These are phyloP conservation scores for Andrena hattorfiana DNA, from an alignment of 2,888 invertebrate species.

Conservation along the genomic window DNA sequence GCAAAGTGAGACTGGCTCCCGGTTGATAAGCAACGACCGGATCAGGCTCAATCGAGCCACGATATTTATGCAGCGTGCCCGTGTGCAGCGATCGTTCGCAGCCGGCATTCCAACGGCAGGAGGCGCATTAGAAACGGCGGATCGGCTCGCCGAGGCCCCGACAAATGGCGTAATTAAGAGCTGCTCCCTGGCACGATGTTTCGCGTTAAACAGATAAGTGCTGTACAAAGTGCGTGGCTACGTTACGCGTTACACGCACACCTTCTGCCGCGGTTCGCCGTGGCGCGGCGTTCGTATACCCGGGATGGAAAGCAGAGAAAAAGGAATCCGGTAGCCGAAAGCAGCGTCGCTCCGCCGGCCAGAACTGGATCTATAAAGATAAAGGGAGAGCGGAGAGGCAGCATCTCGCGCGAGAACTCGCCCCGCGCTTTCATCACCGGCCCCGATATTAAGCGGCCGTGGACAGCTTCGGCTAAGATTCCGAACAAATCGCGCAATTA, in stretches of 20 bases:
- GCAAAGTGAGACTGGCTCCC: constrained; percentile 28
- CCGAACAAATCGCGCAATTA: constrained; percentile 69
- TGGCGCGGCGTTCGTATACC: no score
- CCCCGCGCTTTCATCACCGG: constrained; percentile 36
- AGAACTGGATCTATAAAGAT: constrained; percentile 66
- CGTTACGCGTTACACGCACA: constrained; percentile 20
- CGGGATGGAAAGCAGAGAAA: not conserved
- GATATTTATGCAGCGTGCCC: constrained; percentile 27
- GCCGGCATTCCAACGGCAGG: constrained; percentile 26
- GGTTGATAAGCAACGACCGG: constrained; percentile 37
- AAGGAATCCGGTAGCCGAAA: constrained; percentile 51
- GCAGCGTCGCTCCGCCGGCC: constrained; percentile 22
- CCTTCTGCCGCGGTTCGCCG: not conserved
- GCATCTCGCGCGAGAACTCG: constrained; percentile 20
- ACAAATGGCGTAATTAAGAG: constrained; percentile 58
- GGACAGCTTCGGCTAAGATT: constrained; percentile 27
- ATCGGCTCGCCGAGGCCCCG: not conserved
- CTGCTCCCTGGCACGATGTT: constrained; percentile 34
- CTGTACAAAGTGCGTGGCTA: constrained; percentile 32
- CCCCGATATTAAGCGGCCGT: constrained; percentile 28
- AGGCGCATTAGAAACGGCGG: constrained; percentile 26
- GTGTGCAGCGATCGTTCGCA: not conserved
- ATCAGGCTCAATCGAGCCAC: constrained; percentile 6
- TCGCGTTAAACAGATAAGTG: constrained; percentile 44
- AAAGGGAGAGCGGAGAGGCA: constrained; percentile 27